Percentiles rank a stretch among this genome's conserved stretches.
Evolutionary conservation across 2,797 vertebrate genomes (phyloP).

Genomic region (Cetoscarus ocellatus): DNA sequence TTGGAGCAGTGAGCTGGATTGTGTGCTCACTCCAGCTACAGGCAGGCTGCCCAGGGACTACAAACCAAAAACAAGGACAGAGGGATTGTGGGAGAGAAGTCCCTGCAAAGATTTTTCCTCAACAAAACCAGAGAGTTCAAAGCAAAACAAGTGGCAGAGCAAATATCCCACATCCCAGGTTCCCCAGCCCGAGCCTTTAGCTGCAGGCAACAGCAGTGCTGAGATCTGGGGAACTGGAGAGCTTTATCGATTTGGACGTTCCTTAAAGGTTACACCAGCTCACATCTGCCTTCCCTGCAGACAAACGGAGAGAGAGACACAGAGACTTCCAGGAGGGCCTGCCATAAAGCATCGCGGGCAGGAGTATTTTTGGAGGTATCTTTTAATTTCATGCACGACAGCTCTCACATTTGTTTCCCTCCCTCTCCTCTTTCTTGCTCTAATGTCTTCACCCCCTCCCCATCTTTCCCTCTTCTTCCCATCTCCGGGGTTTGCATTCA

Average conservation of each 20-base stretch:
- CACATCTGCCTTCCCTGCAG: constrained; percentile 70
- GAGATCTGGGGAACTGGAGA: constrained; percentile 65
- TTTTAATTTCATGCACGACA: constrained; percentile 84
- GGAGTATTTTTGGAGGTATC: constrained; percentile 75
- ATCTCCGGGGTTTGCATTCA: constrained; percentile 52
- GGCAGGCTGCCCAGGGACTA: constrained; percentile 41
- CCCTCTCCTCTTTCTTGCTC: constrained; percentile 52
- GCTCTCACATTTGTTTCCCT: constrained; percentile 76
- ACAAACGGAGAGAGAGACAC: constrained; percentile 61
- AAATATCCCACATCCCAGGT: constrained; percentile 62
- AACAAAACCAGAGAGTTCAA: constrained; percentile 54
- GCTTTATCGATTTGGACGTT: constrained; percentile 77
- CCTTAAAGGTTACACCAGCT: constrained; percentile 81
- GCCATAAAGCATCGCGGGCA: constrained; percentile 42
- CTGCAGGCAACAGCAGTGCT: constrained; percentile 64
- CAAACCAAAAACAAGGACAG: constrained; percentile 48
- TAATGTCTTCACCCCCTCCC: constrained; percentile 15
- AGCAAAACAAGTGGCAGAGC: constrained; percentile 61
- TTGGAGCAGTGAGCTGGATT: constrained; percentile 8
- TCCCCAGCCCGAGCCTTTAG: constrained; percentile 49
- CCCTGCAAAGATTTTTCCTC: constrained; percentile 41
- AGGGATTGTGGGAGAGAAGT: constrained; percentile 13
- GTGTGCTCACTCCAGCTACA: constrained; percentile 27
- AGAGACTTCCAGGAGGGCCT: constrained; percentile 59
- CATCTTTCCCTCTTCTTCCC: constrained; percentile 2